phyloP scores from a whole-genome alignment of 2,888 invertebrate species.

The Stictocephala bisonia region DNA sequence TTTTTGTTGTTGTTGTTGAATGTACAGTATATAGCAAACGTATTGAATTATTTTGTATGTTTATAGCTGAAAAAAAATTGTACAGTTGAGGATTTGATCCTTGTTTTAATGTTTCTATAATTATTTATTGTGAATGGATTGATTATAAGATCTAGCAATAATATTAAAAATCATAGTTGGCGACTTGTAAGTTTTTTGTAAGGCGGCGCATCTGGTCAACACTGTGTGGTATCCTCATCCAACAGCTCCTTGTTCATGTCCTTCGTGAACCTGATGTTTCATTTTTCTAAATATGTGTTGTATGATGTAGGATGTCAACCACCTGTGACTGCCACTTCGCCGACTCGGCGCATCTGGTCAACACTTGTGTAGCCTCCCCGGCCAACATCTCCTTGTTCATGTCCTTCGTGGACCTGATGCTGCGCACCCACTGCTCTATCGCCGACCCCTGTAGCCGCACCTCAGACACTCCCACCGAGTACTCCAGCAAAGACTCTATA shows the following conservation, averaged over 20 bases:
- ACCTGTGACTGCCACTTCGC: constrained; percentile 57
- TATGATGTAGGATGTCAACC: constrained; percentile 1
- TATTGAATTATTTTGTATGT: no score
- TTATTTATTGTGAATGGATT: no score
- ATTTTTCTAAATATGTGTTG: no score
- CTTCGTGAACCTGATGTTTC: constrained; percentile 59
- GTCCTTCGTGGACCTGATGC: constrained; percentile 59
- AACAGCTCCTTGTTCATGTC: constrained; percentile 59
- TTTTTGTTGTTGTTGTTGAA: no score
- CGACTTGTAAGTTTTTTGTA: no score
- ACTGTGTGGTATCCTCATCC: constrained; percentile 55
- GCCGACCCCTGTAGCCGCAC: constrained; percentile 60
- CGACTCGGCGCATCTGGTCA: constrained; percentile 58
- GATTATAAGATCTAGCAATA: no score
- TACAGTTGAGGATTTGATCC: no score
- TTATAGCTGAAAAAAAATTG: no score
- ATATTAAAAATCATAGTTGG: no score
- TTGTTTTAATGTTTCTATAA: no score
- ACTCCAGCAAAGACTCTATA: constrained; percentile 36
- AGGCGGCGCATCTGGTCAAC: constrained; percentile 57
- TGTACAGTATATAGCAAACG: no score
- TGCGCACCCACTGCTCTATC: constrained; percentile 58
- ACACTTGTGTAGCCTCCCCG: constrained; percentile 53
- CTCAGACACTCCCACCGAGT: constrained; percentile 6
- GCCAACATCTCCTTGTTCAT: constrained; percentile 59